phyloP scores from a whole-genome alignment of 2,888 invertebrate species.

The Graphium colonna region DNA sequence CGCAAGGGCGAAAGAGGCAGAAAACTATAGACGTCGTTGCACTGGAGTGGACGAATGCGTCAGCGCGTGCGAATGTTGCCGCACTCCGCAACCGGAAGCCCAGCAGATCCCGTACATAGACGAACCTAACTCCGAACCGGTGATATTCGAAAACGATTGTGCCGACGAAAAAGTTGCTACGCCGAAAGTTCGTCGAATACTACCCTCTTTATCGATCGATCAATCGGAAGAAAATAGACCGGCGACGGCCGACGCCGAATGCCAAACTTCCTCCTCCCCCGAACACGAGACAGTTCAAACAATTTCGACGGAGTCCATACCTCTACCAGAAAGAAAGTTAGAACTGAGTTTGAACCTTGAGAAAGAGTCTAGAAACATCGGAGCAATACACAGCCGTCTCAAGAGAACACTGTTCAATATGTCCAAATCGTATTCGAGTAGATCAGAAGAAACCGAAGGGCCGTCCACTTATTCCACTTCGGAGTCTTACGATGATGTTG shows the following conservation, averaged over 20 bases:
- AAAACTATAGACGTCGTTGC: constrained; percentile 51
- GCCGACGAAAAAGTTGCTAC: constrained; percentile 50
- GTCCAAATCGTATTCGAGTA: constrained; percentile 56
- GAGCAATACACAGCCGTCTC: constrained; percentile 55
- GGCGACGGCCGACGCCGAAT: constrained; percentile 63
- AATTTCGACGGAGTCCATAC: constrained; percentile 23
- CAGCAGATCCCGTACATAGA: constrained; percentile 71
- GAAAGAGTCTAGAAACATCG: constrained; percentile 47
- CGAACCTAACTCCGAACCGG: constrained; percentile 65
- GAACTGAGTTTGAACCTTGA: constrained; percentile 54
- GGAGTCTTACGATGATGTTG: constrained; percentile 53
- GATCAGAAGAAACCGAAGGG: constrained; percentile 61
- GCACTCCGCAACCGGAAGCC: constrained; percentile 65
- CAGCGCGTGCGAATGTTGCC: constrained; percentile 71
- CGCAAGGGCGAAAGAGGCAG: constrained; percentile 40
- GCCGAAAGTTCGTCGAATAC: constrained; percentile 65
- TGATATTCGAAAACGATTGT: constrained; percentile 67
- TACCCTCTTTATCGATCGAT: constrained; percentile 67
- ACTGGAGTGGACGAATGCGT: constrained; percentile 65
- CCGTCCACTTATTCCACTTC: constrained; percentile 60
- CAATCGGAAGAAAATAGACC: constrained; percentile 49
- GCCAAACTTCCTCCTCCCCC: constrained; percentile 60
- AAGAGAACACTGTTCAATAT: constrained; percentile 55
- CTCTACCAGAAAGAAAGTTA: constrained; percentile 39
- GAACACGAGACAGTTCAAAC: constrained; percentile 37